Conservation (phyloP, 2,888 invertebrate species). For the Scaptomyza parva region DNA sequence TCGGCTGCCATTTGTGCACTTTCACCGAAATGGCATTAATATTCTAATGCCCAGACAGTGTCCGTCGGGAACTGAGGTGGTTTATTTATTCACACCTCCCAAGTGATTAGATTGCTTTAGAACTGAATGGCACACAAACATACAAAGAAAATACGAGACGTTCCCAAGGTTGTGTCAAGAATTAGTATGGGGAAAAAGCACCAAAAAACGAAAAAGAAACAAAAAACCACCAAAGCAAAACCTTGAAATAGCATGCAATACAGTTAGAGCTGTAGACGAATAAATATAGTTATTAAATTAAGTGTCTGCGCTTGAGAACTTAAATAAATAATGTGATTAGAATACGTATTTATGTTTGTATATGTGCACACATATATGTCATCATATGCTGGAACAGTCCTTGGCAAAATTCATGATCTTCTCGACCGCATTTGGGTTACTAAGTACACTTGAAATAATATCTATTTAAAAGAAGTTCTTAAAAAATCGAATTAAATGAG, state of each 20-base stretch:
- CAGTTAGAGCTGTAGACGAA: conserved; percentile 3
- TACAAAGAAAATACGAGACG: not conserved
- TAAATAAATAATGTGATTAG: not conserved
- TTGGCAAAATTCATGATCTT: conserved; percentile 13
- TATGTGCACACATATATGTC: not conserved
- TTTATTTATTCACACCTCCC: conserved; percentile 10
- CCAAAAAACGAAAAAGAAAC: not conserved
- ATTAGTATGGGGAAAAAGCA: conserved; percentile 6
- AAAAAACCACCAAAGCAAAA: conserved; percentile 14
- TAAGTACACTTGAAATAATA: conserved; percentile 14
- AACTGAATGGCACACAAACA: conserved; percentile 1
- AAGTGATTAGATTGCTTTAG: not conserved
- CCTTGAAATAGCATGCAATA: conserved; percentile 41
- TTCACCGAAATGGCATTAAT: conserved; percentile 66
- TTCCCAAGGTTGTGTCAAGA: conserved; percentile 45
- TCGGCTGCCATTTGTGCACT: conserved; percentile 51
- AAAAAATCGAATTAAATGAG: too few relatives aligned
- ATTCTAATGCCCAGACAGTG: conserved; percentile 44
- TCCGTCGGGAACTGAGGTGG: not conserved
- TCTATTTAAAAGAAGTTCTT: too few relatives aligned
- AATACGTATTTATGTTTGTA: too few relatives aligned
- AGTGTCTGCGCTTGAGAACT: not conserved
- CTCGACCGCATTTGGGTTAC: conserved; percentile 32
- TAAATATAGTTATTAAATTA: conserved; percentile 1
- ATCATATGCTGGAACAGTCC: not conserved